A percentile compares a stretch with the other conserved stretches of the same genome.
These are phyloP conservation scores for Oreohelix idahoensis DNA, from an alignment of 1,140 invertebrate genomes.

Conservation along the genomic window DNA sequence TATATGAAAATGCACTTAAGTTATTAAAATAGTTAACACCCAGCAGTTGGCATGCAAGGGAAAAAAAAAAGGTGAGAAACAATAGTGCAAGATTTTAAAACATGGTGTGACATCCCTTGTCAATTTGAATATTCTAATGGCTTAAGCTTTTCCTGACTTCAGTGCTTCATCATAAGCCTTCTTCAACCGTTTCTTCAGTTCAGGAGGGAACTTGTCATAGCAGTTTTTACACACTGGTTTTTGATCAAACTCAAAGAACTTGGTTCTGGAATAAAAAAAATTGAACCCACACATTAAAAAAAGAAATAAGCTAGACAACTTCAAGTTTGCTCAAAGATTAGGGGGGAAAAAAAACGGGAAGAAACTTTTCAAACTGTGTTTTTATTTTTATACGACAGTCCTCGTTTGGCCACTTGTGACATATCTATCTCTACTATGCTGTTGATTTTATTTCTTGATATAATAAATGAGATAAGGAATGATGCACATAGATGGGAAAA, in stretches of 20 bases:
- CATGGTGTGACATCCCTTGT: neutral
- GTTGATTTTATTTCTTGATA: too few species aligned
- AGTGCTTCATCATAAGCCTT: constrained; percentile 73
- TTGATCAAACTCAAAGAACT: constrained; percentile 99
- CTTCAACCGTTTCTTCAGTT: constrained; percentile 87
- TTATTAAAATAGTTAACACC: neutral
- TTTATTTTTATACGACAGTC: too few species aligned
- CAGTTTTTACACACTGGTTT: constrained; percentile 99
- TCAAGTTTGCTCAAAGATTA: too few species aligned
- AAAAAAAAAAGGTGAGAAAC: neutral
- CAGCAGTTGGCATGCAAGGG: neutral
- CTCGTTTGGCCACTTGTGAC: too few species aligned
- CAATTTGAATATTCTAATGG: neutral
- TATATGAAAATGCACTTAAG: neutral
- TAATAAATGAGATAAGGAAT: too few species aligned
- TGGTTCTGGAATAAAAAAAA: constrained; percentile 78
- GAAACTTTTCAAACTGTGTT: too few species aligned
- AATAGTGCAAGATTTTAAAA: neutral
- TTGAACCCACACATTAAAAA: too few species aligned
- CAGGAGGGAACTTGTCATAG: constrained; percentile 96
- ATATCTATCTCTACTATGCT: too few species aligned
- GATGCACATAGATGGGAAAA: too few species aligned
- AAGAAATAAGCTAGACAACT: too few species aligned
- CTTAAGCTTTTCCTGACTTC: constrained; percentile 47
- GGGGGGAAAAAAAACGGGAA: too few species aligned